Percentiles rank a stretch among this genome's conserved stretches.
Evolutionary conservation across 2,797 vertebrate genomes (phyloP).

Genomic region (Xenopus petersii): DNA sequence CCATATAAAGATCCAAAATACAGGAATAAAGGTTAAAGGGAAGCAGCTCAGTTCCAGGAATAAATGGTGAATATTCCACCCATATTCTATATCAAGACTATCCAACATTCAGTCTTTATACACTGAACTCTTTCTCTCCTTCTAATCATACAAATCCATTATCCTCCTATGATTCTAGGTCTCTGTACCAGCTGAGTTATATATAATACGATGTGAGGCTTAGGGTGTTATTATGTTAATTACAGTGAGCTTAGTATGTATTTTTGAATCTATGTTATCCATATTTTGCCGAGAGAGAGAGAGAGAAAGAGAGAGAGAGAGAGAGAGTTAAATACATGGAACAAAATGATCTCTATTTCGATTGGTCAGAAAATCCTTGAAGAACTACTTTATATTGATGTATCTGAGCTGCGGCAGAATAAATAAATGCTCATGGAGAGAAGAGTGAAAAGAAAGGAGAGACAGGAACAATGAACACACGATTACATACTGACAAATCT

Average conservation of each 20-base stretch:
- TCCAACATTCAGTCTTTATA: too few relatives aligned
- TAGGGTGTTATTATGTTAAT: slow-evolving; percentile 40
- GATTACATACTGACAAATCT: too few relatives aligned
- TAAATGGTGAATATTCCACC: too few relatives aligned
- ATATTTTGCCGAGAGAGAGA: slow-evolving; percentile 10
- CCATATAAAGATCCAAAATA: too few relatives aligned
- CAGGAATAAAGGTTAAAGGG: too few relatives aligned
- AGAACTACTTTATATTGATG: neutral
- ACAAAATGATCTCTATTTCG: neutral
- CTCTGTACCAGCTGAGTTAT: neutral
- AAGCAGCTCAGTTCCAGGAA: too few relatives aligned
- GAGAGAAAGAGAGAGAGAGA: too few relatives aligned
- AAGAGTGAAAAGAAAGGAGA: neutral
- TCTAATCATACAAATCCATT: neutral
- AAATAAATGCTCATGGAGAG: neutral
- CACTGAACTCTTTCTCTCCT: too few relatives aligned
- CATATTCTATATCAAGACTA: too few relatives aligned
- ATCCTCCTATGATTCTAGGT: slow-evolving; percentile 6
- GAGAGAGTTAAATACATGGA: neutral
- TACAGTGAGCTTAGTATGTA: slow-evolving; percentile 33
- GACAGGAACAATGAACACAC: too few relatives aligned
- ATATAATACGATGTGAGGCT: slow-evolving; percentile 17
- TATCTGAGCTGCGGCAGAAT: neutral
- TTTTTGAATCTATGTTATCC: slow-evolving; percentile 28
- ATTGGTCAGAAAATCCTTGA: slow-evolving; percentile 10